Evolutionary conservation across 2,888 invertebrate species (phyloP), one percentile per base, ranked within the genome.

Genomic region (Caenorhabditis uteleia): DNA sequence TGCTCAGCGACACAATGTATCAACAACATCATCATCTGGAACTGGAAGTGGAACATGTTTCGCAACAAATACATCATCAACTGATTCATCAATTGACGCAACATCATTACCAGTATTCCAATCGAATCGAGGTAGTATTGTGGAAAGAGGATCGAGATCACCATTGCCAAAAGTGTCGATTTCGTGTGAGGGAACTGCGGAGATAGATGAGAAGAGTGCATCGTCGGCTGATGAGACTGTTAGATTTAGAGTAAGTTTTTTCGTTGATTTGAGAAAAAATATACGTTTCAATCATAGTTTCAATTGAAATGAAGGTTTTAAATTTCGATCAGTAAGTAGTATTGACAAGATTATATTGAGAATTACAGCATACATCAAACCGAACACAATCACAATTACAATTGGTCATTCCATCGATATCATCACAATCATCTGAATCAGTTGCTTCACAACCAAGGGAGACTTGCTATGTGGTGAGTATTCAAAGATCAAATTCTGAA

Each of bases 121-220:
- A 14, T 43, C 49, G 26, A 44, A 48, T 27, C 2, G 16, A 6
- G 14, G 23, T 3, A 4, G 16, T 12, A 7, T 20, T 14, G 20
- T 34, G 2, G 18, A 12, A 23, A 39, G 57, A 31, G 51, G 54
- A 33, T 68, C 48, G n/a, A 60, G 60, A 55, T 80, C 74, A 87
- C 66, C 89, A 70, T 85, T 92, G 77, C 92, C 92, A 49, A 88
- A 90, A 77, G 91, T 92, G 85, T 91, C 91, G 45, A 91, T 92
- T 82, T 91, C 91, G 26, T 88, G 90, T 48, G 85, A 86, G 40
- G 55, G 55, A 38, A 23, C 8, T 21, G 21, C 18, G 7, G 49
- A 85, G 68, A 84, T 84, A 59, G 75, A 75, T 14, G 45, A 46
- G 23, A 51, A 62, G 18, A 44, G 43, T 7, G 44, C 44, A 12